These are phyloP conservation scores for Imbricaverruca yamaguchii DNA, from an alignment of 2,888 invertebrate species.

Conservation along the genomic window DNA sequence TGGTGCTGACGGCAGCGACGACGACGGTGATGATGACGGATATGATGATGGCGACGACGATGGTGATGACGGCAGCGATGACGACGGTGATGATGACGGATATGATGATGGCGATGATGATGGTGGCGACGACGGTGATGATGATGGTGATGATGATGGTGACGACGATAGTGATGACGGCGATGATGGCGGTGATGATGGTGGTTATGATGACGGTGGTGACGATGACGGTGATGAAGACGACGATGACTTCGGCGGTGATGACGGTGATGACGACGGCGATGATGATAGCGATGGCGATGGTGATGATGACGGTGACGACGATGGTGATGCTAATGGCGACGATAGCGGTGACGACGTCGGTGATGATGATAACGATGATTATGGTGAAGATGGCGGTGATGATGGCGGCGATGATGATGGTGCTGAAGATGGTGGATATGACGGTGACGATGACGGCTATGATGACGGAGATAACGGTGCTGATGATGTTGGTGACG, in stretches of 20 bases:
- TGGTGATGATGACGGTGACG: not conserved
- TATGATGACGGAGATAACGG: not conserved
- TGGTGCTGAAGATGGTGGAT: not conserved
- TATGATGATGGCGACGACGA: not conserved
- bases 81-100: not conserved
- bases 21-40: not conserved
- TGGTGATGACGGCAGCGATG: not conserved
- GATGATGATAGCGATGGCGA: not conserved
- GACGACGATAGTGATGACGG: not conserved
- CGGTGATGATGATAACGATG: not conserved
- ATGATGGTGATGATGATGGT: not conserved
- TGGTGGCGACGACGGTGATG: not conserved
- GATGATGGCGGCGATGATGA: not conserved
- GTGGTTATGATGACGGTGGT: too few species aligned
- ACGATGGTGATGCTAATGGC: not conserved
- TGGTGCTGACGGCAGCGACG: not conserved
- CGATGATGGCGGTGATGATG: constrained; percentile 2
- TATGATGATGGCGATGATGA: not conserved
- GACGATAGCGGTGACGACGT: not conserved
- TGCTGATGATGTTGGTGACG: not conserved
- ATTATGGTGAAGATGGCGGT: not conserved
- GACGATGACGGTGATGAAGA: not conserved
- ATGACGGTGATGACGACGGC: not conserved
- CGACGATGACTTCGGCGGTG: not conserved
- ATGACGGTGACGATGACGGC: not conserved